Percentiles rank a stretch among this genome's conserved stretches.
Evolutionary conservation across 1,140 invertebrate genomes (phyloP).

Genomic region (Trichonephila clavipes): DNA sequence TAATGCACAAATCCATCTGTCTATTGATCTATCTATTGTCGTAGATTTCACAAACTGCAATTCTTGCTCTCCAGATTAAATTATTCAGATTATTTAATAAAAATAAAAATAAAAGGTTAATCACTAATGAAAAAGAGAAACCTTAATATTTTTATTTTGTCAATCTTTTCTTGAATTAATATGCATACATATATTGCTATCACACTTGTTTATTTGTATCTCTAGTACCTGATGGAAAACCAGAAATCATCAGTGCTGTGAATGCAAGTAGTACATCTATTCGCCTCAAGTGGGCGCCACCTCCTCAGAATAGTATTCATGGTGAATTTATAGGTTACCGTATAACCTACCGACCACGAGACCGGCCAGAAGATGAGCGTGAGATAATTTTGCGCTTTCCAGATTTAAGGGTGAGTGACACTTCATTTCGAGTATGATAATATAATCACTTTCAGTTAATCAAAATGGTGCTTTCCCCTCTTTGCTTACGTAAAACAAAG

Average conservation of each 20-base stretch:
- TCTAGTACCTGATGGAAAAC: slow-evolving; percentile 87
- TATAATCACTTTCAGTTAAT: background rate
- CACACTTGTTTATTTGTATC: background rate
- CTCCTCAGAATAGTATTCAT: slow-evolving; percentile 86
- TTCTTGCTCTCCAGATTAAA: too few species aligned
- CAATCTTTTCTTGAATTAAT: background rate
- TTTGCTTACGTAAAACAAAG: background rate
- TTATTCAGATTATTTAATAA: too few species aligned
- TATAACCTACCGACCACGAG: slow-evolving; percentile 86
- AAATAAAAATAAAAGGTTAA: too few species aligned
- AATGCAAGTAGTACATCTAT: slow-evolving; percentile 87
- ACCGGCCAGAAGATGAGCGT: slow-evolving; percentile 79
- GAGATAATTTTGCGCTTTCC: slow-evolving; percentile 77
- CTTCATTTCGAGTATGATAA: background rate
- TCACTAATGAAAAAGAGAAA: too few species aligned
- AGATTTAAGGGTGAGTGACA: slow-evolving; percentile 75
- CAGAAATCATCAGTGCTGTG: slow-evolving; percentile 86
- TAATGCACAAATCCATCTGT: too few species aligned
- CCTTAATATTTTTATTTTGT: background rate
- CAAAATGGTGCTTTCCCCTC: background rate
- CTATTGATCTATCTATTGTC: too few species aligned
- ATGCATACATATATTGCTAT: background rate
- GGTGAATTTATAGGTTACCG: slow-evolving; percentile 90
- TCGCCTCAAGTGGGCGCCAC: slow-evolving; percentile 87
- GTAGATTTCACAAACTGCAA: too few species aligned